These are phyloP conservation scores for Gallinago undulata DNA, from an alignment of 2,113 vertebrate species.

Conservation along the genomic window DNA sequence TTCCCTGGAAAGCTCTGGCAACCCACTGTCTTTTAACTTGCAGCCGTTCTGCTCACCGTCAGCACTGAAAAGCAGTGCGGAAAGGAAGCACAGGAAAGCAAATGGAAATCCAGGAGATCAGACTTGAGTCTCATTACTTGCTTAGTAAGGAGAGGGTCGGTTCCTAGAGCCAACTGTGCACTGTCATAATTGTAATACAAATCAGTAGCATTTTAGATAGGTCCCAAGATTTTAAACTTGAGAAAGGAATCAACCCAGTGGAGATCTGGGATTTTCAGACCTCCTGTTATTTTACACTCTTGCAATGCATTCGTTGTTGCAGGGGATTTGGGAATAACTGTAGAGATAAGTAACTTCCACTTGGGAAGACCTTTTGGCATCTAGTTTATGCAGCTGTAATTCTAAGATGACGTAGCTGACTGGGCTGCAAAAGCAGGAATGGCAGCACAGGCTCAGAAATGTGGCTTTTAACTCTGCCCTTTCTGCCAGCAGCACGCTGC, in stretches of 20 bases:
- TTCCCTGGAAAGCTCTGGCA: neutral
- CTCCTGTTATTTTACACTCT: neutral
- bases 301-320: neutral
- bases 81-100: neutral
- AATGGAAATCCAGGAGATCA: neutral
- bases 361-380: neutral
- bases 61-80: neutral
- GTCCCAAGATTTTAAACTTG: neutral
- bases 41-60: neutral
- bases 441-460: accelerated
- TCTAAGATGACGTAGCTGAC: neutral
- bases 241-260: neutral
- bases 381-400: neutral
- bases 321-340: neutral
- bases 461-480: neutral
- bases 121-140: neutral
- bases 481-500: neutral
- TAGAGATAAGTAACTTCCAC: neutral
- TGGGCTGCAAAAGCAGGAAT: neutral
- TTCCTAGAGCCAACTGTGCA: neutral
- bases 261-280: neutral
- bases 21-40: neutral
- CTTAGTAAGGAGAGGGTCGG: neutral
- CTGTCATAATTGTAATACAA: neutral
- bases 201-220: neutral